phyloP scores from a whole-genome alignment of 1,140 invertebrate species.

The Phthorimaea operculella region DNA sequence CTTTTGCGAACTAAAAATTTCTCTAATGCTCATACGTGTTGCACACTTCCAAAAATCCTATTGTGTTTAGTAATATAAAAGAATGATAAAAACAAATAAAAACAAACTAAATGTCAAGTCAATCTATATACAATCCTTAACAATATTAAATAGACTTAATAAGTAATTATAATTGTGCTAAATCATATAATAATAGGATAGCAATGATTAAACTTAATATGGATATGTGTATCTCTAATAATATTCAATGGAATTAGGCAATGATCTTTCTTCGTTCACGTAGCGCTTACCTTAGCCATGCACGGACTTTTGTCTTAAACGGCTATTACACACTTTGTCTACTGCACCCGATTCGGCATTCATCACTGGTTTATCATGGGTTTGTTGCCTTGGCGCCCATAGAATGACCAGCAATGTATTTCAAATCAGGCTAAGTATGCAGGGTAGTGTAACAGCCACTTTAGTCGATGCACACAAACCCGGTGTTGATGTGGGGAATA shows the following conservation, averaged over 20 bases:
- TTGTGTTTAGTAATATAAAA: slow-evolving; percentile 5
- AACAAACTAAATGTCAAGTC: not conserved
- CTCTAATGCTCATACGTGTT: not conserved
- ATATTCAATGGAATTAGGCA: slow-evolving; percentile 8
- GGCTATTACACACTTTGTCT: too few relatives aligned
- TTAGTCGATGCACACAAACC: slow-evolving; percentile 18
- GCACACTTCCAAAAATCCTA: not conserved
- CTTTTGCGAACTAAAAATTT: slow-evolving; percentile 1
- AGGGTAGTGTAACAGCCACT: too few relatives aligned
- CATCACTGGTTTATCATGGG: too few relatives aligned
- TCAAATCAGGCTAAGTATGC: too few relatives aligned
- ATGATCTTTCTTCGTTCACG: slow-evolving; percentile 20
- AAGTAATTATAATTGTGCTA: slow-evolving; percentile 19
- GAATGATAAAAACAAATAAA: slow-evolving; percentile 7
- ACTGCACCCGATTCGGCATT: too few relatives aligned
- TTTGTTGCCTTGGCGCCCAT: too few relatives aligned
- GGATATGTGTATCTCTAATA: slow-evolving; percentile 12
- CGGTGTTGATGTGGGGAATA: too few relatives aligned
- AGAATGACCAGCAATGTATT: too few relatives aligned
- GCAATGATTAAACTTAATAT: slow-evolving; percentile 15
- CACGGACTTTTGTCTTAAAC: slow-evolving; percentile 25
- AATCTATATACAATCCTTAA: slow-evolving; percentile 4
- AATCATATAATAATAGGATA: slow-evolving; percentile 10
- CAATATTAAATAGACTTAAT: slow-evolving; percentile 14
- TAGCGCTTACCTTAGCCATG: slow-evolving; percentile 32